phyloP scores from a whole-genome alignment of 2,797 vertebrate genomes.

The Sebastes hopkinsi region DNA sequence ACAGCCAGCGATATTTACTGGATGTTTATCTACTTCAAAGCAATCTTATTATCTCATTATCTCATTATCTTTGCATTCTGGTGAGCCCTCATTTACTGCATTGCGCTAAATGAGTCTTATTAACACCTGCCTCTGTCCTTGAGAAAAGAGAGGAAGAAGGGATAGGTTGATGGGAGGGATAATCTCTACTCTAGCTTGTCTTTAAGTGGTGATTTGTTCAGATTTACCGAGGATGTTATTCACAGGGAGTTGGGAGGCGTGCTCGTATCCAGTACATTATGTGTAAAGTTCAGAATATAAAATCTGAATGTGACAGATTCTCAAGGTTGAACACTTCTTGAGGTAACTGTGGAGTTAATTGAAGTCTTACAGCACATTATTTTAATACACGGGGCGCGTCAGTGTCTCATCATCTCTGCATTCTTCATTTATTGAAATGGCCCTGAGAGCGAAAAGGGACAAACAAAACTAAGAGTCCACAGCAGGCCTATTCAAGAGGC shows the following conservation, averaged over 20 bases:
- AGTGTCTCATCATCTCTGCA: not conserved
- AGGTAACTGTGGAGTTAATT: constrained; percentile 7
- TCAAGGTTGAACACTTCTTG: constrained; percentile 22
- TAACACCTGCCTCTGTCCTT: constrained; percentile 64
- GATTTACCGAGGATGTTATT: constrained; percentile 38
- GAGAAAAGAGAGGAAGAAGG: constrained; percentile 33
- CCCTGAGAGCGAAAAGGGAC: not conserved
- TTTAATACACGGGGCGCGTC: not conserved
- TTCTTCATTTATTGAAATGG: not conserved
- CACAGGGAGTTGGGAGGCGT: constrained; percentile 8
- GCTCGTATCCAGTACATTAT: constrained; percentile 14
- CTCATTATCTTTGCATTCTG: constrained; percentile 80
- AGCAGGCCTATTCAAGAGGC: no score
- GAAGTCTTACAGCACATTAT: not conserved
- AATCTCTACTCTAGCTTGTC: constrained; percentile 24
- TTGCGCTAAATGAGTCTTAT: constrained; percentile 80
- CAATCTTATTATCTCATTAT: constrained; percentile 88
- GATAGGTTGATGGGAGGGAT: constrained; percentile 47
- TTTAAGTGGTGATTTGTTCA: constrained; percentile 61
- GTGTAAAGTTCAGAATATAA: constrained; percentile 2
- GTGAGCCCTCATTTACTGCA: constrained; percentile 79
- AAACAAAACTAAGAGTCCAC: not conserved
- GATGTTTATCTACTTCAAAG: constrained; percentile 89
- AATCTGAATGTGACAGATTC: constrained; percentile 7
- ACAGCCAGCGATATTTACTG: constrained; percentile 76